A percentile compares a stretch with the other conserved stretches of the same genome.
Conservation (phyloP, 2,113 vertebrate genomes). For the Cyprinodon brontotheroides region DNA sequence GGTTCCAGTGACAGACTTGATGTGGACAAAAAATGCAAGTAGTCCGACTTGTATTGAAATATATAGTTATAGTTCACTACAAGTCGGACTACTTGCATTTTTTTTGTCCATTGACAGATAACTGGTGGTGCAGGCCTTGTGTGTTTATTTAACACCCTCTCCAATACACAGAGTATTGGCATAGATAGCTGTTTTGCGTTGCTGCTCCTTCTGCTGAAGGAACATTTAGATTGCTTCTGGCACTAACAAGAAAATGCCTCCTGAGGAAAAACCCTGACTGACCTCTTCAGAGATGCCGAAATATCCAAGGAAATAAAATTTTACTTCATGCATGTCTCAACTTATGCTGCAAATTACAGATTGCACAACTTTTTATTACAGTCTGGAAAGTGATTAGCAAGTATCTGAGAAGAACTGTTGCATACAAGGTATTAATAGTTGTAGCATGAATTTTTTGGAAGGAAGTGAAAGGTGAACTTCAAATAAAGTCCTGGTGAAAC, state of each 20-base stretch:
- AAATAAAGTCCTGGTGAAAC: conserved; percentile 69
- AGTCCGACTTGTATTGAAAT: too few species aligned
- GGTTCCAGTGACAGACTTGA: too few species aligned
- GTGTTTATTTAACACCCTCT: conserved; percentile 65
- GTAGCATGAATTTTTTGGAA: background rate
- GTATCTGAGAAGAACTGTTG: conserved; percentile 2
- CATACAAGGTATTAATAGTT: background rate
- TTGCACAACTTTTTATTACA: background rate
- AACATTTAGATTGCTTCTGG: conserved; percentile 70
- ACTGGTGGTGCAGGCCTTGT: conserved; percentile 37
- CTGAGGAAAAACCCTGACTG: conserved; percentile 50
- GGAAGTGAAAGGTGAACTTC: conserved; percentile 58
- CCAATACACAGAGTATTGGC: conserved; percentile 69
- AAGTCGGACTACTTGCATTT: too few species aligned
- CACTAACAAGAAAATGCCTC: conserved; percentile 71
- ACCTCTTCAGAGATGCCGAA: conserved; percentile 36
- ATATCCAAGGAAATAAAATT: conserved; percentile 42
- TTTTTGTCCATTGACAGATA: conserved; percentile 51
- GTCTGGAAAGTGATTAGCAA: background rate
- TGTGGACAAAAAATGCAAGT: too few species aligned
- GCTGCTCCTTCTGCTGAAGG: conserved; percentile 46
- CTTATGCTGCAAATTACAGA: conserved; percentile 10
- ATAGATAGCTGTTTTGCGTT: conserved; percentile 60
- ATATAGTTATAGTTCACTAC: too few species aligned
- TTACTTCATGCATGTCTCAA: conserved; percentile 3